phyloP scores from a whole-genome alignment of 1,140 invertebrate genomes.

The Atta texana region DNA sequence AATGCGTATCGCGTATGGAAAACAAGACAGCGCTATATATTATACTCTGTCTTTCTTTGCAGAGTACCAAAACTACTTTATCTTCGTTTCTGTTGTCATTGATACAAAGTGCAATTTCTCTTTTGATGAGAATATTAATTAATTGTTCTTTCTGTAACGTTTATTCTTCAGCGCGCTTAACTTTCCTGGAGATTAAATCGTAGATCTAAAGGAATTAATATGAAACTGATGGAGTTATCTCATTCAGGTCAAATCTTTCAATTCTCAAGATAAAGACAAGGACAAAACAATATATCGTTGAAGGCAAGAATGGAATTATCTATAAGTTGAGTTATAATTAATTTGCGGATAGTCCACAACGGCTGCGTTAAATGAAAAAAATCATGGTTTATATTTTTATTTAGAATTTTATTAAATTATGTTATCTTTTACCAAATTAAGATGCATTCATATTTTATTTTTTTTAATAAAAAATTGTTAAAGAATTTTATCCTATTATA shows the following conservation, averaged over 20 bases:
- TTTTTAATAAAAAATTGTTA: not conserved
- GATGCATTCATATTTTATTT: not conserved
- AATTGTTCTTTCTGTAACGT: not conserved
- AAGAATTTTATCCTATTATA: not conserved
- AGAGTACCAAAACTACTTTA: not conserved
- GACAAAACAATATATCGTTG: not conserved
- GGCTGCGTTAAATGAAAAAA: not conserved
- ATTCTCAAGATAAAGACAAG: not conserved
- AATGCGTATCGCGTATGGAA: slow-evolving; percentile 4
- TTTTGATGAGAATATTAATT: slow-evolving; percentile 24
- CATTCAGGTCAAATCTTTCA: slow-evolving; percentile 1
- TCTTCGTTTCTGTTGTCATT: slow-evolving; percentile 12
- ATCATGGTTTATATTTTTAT: not conserved
- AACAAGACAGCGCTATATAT: not conserved
- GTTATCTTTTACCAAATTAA: not conserved
- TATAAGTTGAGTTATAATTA: slow-evolving; percentile 16
- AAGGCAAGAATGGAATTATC: slow-evolving; percentile 11
- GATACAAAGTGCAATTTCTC: not conserved
- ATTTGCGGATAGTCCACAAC: too few relatives aligned
- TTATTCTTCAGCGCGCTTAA: slow-evolving; percentile 19
- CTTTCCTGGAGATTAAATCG: not conserved
- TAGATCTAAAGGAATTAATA: slow-evolving; percentile 11
- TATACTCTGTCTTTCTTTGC: slow-evolving; percentile 1
- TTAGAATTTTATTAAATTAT: slow-evolving; percentile 1
- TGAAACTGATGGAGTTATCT: slow-evolving; percentile 11